Conservation (phyloP, 2,797 vertebrate genomes). For the Neostethus bicornis region DNA sequence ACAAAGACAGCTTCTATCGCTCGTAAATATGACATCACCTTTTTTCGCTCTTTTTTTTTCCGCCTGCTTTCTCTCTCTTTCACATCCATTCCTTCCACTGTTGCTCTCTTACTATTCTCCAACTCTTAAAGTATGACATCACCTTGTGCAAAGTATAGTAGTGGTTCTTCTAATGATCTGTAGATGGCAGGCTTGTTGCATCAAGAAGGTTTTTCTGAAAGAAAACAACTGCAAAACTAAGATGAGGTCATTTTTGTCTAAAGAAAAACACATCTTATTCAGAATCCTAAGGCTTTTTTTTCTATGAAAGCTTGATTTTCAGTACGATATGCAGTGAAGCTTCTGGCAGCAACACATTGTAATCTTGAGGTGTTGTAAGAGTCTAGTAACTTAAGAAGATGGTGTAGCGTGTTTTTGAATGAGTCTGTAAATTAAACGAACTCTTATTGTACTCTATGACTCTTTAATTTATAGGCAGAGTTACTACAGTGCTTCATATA, state of each 20-base stretch:
- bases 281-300: slow-evolving; percentile 51
- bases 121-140: slow-evolving; percentile 75
- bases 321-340: neutral
- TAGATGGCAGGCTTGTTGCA: slow-evolving; percentile 63
- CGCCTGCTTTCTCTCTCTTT: slow-evolving; percentile 43
- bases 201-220: slow-evolving; percentile 25
- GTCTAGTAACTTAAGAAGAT: neutral
- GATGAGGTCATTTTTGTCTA: slow-evolving; percentile 70
- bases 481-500: too few species aligned
- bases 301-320: neutral
- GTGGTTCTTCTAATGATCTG: slow-evolving; percentile 38
- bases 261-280: slow-evolving; percentile 44
- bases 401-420: neutral
- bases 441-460: neutral
- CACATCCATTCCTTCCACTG: slow-evolving; percentile 32
- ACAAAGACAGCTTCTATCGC: slow-evolving; percentile 52
- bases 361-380: neutral
- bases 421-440: neutral
- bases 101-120: slow-evolving; percentile 33
- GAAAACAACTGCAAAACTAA: slow-evolving; percentile 29
- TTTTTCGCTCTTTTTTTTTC: slow-evolving; percentile 28
- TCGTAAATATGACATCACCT: slow-evolving; percentile 70
- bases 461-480: neutral
- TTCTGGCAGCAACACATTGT: neutral
- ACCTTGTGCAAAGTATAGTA: slow-evolving; percentile 68